Conservation (phyloP, 2,797 vertebrate genomes). For the Sebastes cheni region DNA sequence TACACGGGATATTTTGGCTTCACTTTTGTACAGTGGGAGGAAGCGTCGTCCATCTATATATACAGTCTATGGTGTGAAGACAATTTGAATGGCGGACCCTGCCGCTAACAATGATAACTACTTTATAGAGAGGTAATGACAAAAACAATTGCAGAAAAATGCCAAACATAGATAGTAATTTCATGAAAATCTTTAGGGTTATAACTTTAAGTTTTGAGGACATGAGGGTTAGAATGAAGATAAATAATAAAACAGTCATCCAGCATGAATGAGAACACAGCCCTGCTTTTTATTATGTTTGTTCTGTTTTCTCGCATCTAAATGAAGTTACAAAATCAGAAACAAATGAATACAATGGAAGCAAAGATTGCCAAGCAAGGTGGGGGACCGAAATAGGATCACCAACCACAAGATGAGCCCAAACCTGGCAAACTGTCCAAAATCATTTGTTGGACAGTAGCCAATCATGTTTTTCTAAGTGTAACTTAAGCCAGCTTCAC, state of each 20-base stretch:
- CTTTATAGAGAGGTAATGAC: not conserved
- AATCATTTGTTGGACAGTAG: constrained; percentile 47
- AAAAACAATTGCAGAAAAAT: not conserved
- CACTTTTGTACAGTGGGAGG: too few species aligned
- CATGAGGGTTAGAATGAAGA: not conserved
- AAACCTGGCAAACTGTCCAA: constrained; percentile 15
- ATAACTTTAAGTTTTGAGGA: not conserved
- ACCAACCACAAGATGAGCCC: constrained; percentile 14
- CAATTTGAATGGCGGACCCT: not conserved
- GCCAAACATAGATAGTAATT: not conserved
- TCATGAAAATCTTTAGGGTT: not conserved
- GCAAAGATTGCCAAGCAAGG: constrained; percentile 3
- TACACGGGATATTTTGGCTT: too few species aligned
- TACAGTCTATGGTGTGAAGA: not conserved
- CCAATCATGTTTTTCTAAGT: constrained; percentile 46
- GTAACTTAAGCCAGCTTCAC: constrained; percentile 44
- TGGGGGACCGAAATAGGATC: constrained; percentile 29
- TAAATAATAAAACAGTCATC: not conserved
- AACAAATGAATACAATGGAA: constrained; percentile 7
- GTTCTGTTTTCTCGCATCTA: not conserved
- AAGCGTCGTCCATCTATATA: too few species aligned
- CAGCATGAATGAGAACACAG: not conserved
- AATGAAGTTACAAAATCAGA: not conserved
- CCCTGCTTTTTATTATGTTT: not conserved
- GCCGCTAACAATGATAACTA: not conserved